Conservation (phyloP, 2,888 invertebrate genomes). For the Catocala sponsa region DNA sequence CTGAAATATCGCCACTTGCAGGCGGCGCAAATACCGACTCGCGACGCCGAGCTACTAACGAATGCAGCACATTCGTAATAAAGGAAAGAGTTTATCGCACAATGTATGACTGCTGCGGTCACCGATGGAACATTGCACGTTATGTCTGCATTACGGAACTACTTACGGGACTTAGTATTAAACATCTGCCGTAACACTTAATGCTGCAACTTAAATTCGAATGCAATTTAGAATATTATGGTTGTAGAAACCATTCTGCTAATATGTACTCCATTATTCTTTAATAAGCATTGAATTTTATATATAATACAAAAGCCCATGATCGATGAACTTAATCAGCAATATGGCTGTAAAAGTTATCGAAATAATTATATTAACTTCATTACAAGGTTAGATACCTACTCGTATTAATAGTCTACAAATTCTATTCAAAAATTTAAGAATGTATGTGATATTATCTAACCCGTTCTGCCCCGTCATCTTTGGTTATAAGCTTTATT, state of each 20-base stretch:
- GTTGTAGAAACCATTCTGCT: too few species aligned
- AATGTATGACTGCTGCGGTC: conserved; percentile 48
- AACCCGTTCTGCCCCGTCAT: too few species aligned
- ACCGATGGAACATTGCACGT: conserved; percentile 29
- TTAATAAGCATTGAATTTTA: too few species aligned
- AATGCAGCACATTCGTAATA: conserved; percentile 55
- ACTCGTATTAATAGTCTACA: too few species aligned
- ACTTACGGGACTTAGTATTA: conserved; percentile 7
- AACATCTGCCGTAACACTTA: conserved; percentile 6
- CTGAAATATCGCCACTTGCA: conserved; percentile 80
- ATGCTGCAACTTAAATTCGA: conserved; percentile 6
- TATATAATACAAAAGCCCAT: too few species aligned
- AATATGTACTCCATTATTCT: neutral
- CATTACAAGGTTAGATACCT: too few species aligned
- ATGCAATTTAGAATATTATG: too few species aligned
- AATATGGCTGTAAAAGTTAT: too few species aligned
- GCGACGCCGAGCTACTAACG: conserved; percentile 60
- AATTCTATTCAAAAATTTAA: too few species aligned
- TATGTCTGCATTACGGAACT: conserved; percentile 25
- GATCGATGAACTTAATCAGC: too few species aligned
- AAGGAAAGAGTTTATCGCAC: conserved; percentile 57
- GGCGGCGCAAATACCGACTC: conserved; percentile 67
- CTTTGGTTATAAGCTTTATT: neutral
- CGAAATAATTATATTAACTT: too few species aligned
- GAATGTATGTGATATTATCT: too few species aligned